Percentiles rank a stretch among this genome's conserved stretches.
phyloP scores from a whole-genome alignment of 2,113 vertebrate genomes.

The Nothoprocta pentlandii region DNA sequence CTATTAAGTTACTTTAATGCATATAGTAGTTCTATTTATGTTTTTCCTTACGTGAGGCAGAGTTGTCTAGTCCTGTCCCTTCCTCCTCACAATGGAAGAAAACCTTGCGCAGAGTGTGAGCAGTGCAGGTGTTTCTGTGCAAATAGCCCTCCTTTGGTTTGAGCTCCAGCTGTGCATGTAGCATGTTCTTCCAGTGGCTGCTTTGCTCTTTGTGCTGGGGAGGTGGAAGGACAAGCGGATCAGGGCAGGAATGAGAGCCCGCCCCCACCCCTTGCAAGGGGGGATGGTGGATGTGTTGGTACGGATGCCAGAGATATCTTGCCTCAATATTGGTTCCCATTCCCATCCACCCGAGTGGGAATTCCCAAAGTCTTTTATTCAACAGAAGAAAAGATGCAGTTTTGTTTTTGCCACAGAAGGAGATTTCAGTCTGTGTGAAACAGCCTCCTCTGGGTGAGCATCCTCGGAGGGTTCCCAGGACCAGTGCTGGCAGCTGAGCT shows the following conservation, averaged over 20 bases:
- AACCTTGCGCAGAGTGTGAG: neutral
- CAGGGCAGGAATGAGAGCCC: neutral
- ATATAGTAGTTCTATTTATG: neutral
- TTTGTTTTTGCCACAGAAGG: neutral
- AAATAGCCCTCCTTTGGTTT: neutral
- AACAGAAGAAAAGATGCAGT: neutral
- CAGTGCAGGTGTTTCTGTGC: neutral
- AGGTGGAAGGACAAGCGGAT: neutral
- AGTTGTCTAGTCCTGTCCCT: neutral
- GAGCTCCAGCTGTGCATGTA: neutral
- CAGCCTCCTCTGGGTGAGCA: neutral
- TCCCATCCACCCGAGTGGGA: constrained; percentile 10
- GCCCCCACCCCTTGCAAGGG: neutral
- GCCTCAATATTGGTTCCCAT: neutral
- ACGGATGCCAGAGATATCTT: neutral
- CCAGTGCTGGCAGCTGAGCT: neutral
- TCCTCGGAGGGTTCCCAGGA: neutral
- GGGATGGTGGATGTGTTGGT: neutral
- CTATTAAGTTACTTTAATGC: neutral
- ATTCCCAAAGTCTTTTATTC: constrained; percentile 23
- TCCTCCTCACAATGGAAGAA: fast-evolving
- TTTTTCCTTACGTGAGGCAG: neutral
- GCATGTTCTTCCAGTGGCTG: neutral
- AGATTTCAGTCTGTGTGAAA: neutral
- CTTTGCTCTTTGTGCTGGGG: neutral